A percentile compares a stretch with the other conserved stretches of the same genome.
These are phyloP conservation scores for Laticauda colubrina DNA, from an alignment of 2,113 vertebrate species.

Conservation along the genomic window DNA sequence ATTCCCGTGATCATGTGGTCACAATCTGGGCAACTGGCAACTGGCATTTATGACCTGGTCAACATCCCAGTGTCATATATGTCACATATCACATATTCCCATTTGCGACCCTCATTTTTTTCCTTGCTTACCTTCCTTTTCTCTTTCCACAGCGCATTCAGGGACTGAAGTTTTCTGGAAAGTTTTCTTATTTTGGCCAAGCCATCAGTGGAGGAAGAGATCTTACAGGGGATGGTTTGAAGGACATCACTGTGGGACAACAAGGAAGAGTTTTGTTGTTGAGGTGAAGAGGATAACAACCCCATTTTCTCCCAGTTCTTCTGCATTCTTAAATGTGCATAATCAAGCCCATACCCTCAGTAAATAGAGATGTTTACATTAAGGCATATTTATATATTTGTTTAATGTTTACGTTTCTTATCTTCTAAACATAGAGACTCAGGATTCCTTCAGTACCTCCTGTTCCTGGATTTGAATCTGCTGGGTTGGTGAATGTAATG, in stretches of 20 bases:
- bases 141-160: constrained; percentile 68
- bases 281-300: constrained; percentile 64
- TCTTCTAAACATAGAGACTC: not conserved
- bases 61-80: no score
- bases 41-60: no score
- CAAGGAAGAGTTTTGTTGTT: constrained; percentile 69
- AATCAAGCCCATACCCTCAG: not conserved
- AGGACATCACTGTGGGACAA: constrained; percentile 77
- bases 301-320: not conserved
- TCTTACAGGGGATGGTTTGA: constrained; percentile 73
- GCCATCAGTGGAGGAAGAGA: constrained; percentile 76
- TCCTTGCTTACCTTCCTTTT: not conserved
- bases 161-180: constrained; percentile 49
- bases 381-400: not conserved
- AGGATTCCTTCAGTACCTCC: not conserved
- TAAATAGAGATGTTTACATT: not conserved
- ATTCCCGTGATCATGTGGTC: no score
- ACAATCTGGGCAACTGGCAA: no score
- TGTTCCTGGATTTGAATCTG: not conserved
- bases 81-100: no score
- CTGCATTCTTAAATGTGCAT: not conserved
- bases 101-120: not conserved
- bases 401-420: not conserved
- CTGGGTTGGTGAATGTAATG: not conserved
- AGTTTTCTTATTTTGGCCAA: constrained; percentile 77